Evolutionary conservation across 2,113 vertebrate genomes (phyloP), one percentile per base, ranked within the genome.

Genomic region (Centrocercus urophasianus): DNA sequence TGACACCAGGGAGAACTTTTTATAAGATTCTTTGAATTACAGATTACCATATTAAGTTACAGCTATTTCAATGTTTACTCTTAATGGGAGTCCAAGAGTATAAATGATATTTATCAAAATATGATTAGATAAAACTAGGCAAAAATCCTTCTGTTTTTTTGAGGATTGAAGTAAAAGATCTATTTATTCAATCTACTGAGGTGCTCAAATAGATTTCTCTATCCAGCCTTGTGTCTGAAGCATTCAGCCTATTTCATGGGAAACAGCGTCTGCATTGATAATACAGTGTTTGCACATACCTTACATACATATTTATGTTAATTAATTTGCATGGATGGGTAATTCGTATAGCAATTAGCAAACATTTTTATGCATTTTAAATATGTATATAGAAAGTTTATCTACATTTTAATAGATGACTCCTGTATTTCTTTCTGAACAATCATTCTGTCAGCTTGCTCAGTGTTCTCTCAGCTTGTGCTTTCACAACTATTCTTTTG

Each of bases 51-150:
- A 69, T 77, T 90, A 86, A 89, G 91, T 64, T 59, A 86, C 87
- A 65, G 60, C 18, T 21, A 19, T 60, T 93, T 67, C 56, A 47
- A 43, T 63, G 10, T 72, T 95, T 89, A 43, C 89, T 50, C 94
- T 86, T 88, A 15, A 79, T 72, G 32, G 13, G 47, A 20, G 69
- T 91, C 94, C 86, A 88, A 15, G 93, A 81, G 47, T 24, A 86
- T 89, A 83, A 77, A 70, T 92, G 45, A 10, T 94, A 64, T 95
- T 94, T 96, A 59, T 93, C 27, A 76, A 86, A 95, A 73, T 32
- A 14, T 48, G 65, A 81, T 95, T 91, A 86, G 65, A 60, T 66
- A 73, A 81, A 92, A 65, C 13, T 72, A 25, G 22, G 48, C 4
- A 13, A 76, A 87, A 85, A 47, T 45, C 16, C 70, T 73, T 7